phyloP scores from a whole-genome alignment of 2,888 invertebrate genomes.

The Leucozona laternaria region DNA sequence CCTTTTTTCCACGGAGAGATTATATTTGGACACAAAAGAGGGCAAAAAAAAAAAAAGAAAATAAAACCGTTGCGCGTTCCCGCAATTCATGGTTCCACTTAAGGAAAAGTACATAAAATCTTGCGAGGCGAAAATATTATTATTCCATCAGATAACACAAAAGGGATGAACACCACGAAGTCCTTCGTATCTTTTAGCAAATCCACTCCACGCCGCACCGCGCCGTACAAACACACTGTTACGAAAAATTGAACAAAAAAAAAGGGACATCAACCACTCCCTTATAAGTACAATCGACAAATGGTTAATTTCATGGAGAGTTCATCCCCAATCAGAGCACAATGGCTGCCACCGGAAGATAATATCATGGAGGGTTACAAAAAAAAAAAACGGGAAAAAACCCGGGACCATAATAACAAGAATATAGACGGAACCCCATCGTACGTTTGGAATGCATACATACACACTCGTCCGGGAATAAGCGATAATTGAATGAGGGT shows the following conservation, averaged over 20 bases:
- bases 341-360: constrained; percentile 73
- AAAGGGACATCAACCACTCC: constrained; percentile 50
- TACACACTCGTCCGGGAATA: constrained; percentile 70
- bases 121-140: constrained; percentile 61
- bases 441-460: constrained; percentile 50
- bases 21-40: constrained; percentile 8
- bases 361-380: constrained; percentile 58
- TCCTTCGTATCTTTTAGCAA: constrained; percentile 36
- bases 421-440: constrained; percentile 5
- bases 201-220: too few relatives aligned
- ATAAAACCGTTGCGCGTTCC: constrained; percentile 66
- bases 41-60: constrained; percentile 59
- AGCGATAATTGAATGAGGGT: constrained; percentile 76
- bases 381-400: constrained; percentile 1
- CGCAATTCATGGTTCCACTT: constrained; percentile 76
- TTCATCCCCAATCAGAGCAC: constrained; percentile 73
- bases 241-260: constrained; percentile 1
- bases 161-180: constrained; percentile 71
- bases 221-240: background rate
- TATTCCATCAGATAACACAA: constrained; percentile 74
- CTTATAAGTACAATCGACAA: constrained; percentile 66
- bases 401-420: constrained; percentile 4
- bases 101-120: constrained; percentile 72
- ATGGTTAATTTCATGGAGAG: constrained; percentile 74
- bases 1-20: constrained; percentile 45